Evolutionary conservation across 2,113 vertebrate genomes (phyloP).

Genomic region (Paramormyrops kingsleyae): DNA sequence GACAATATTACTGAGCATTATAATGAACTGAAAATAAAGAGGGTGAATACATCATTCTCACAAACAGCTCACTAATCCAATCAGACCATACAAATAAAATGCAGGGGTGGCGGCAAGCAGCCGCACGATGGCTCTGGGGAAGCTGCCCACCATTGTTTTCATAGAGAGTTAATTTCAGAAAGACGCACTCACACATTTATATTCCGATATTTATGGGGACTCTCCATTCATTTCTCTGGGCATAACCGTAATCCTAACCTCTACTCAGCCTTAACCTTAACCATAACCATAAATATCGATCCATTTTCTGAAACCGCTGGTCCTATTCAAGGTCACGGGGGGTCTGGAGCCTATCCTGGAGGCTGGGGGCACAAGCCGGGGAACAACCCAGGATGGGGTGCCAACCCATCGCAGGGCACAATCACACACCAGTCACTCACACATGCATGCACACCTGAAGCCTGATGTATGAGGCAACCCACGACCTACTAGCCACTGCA

Average conservation of each 20-base stretch:
- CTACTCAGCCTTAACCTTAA: neutral
- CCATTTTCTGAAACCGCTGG: too few species aligned
- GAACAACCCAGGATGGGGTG: too few species aligned
- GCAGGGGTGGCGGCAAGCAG: neutral
- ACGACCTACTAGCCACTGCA: too few species aligned
- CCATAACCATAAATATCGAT: neutral
- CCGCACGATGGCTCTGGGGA: neutral
- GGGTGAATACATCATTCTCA: neutral
- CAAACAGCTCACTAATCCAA: neutral
- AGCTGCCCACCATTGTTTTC: neutral
- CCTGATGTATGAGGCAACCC: too few species aligned
- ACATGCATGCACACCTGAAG: too few species aligned
- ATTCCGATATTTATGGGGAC: neutral
- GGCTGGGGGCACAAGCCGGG: too few species aligned
- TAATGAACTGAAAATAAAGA: constrained; percentile 1
- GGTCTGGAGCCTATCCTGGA: too few species aligned
- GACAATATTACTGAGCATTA: neutral
- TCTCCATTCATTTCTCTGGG: neutral
- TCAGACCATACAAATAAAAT: neutral
- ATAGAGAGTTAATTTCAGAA: neutral
- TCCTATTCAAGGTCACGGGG: too few species aligned
- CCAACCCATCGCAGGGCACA: too few species aligned
- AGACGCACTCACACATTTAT: neutral
- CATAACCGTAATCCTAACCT: neutral
- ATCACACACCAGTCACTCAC: too few species aligned